A percentile compares a stretch with the other conserved stretches of the same genome.
Evolutionary conservation across 2,888 invertebrate genomes (phyloP).

Genomic region (Polyommatus iphigenia): DNA sequence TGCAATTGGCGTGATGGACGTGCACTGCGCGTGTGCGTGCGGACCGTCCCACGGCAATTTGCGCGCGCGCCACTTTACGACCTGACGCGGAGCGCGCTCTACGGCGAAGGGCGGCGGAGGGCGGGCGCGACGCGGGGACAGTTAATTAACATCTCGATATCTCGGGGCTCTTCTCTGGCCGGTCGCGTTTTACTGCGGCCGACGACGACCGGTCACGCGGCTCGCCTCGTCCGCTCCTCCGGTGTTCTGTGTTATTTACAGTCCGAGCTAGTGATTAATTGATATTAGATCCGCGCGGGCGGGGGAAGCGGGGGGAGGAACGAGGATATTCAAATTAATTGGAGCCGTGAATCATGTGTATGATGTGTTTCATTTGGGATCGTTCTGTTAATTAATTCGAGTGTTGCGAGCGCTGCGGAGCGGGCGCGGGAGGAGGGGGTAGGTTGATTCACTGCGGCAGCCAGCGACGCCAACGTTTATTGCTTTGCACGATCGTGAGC

Average conservation of each 20-base stretch:
- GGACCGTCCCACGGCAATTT: constrained; percentile 16
- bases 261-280: background rate
- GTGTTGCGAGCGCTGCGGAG: background rate
- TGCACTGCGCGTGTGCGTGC: constrained; percentile 9
- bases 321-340: constrained; percentile 16
- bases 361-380: constrained; percentile 14
- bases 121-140: background rate
- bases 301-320: background rate
- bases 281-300: background rate
- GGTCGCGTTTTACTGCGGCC: constrained; percentile 1
- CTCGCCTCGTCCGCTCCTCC: background rate
- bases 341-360: constrained; percentile 12
- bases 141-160: constrained; percentile 6
- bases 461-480: background rate
- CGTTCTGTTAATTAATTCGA: constrained; percentile 12
- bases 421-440: background rate
- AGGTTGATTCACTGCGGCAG: background rate
- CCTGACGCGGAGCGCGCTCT: background rate
- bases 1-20: constrained; percentile 7
- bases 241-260: background rate
- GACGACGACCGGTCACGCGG: background rate
- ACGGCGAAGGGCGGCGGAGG: background rate
- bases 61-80: constrained; percentile 16
- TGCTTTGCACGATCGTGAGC: background rate
- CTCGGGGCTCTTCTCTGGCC: background rate